phyloP scores from a whole-genome alignment of 2,797 vertebrate genomes.

The Micromesistius poutassou region DNA sequence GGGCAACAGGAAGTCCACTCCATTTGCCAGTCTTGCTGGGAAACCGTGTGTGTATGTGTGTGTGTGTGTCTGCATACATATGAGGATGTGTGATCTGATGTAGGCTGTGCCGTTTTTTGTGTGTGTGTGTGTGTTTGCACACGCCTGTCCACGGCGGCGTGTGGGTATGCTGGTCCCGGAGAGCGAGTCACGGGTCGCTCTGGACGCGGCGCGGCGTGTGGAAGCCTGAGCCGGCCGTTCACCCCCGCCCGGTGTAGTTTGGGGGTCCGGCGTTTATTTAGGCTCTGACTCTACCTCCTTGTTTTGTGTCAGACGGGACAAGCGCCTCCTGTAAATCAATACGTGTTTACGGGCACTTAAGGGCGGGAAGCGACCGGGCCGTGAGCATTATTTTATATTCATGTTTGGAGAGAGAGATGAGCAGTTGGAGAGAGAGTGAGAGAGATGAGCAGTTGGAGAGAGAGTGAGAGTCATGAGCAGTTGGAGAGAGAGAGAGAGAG shows the following conservation, averaged over 20 bases:
- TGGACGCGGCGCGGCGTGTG: no score
- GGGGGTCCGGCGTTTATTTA: background rate
- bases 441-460: no score
- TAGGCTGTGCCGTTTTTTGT: background rate
- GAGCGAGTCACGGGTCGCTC: no score
- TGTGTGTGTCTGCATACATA: constrained; percentile 1
- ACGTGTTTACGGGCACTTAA: background rate
- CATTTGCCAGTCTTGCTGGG: constrained; percentile 18
- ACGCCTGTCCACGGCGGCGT: no score
- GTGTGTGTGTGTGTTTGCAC: no score
- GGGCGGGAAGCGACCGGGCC: background rate
- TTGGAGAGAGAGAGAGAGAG: no score
- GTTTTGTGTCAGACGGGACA: no score
- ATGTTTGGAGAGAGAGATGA: background rate
- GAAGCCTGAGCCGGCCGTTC: no score
- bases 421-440: no score
- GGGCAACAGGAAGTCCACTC: constrained; percentile 43
- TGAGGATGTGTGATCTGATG: background rate
- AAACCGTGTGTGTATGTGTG: background rate
- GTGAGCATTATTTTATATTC: background rate
- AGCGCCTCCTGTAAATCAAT: background rate
- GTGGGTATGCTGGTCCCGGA: background rate
- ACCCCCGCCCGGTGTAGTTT: no score
- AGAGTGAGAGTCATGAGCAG: no score
- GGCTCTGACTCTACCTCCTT: no score